Evolutionary conservation across 2,113 vertebrate species (phyloP).

Genomic region (Heptranchias perlo): DNA sequence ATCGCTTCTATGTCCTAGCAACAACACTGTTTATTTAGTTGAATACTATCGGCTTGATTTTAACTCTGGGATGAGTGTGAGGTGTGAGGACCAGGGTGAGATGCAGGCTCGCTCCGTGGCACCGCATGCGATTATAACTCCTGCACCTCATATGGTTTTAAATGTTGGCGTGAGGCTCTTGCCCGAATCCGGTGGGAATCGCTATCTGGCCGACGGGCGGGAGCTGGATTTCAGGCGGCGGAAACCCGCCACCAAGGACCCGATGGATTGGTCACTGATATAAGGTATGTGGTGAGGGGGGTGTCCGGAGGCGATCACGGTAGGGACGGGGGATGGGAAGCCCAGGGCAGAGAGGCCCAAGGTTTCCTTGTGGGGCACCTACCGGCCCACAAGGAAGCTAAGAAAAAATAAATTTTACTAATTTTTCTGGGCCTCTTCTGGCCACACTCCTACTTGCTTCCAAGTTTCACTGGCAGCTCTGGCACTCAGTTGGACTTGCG

Average conservation of each 20-base stretch:
- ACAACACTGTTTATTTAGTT: background rate
- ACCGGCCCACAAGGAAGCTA: too few relatives aligned
- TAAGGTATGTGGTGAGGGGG: too few relatives aligned
- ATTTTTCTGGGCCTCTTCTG: too few relatives aligned
- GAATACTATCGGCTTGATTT: background rate
- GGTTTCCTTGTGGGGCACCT: background rate
- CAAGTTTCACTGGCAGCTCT: background rate
- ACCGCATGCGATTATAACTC: background rate
- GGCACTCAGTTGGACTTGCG: background rate
- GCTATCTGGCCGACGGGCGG: background rate
- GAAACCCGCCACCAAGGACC: background rate
- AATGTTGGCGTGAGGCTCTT: background rate
- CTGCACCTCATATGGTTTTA: background rate
- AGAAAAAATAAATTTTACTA: background rate
- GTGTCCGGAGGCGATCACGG: background rate
- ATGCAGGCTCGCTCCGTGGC: too few relatives aligned
- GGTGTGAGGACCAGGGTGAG: background rate
- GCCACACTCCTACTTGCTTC: background rate
- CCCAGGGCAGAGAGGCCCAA: background rate
- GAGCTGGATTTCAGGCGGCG: background rate
- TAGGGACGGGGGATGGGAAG: background rate
- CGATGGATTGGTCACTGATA: background rate
- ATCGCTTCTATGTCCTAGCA: background rate
- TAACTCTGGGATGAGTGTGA: background rate
- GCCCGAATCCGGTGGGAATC: background rate